Evolutionary conservation across 2,888 invertebrate species (phyloP).

Genomic region (Yponomeuta evonymella): DNA sequence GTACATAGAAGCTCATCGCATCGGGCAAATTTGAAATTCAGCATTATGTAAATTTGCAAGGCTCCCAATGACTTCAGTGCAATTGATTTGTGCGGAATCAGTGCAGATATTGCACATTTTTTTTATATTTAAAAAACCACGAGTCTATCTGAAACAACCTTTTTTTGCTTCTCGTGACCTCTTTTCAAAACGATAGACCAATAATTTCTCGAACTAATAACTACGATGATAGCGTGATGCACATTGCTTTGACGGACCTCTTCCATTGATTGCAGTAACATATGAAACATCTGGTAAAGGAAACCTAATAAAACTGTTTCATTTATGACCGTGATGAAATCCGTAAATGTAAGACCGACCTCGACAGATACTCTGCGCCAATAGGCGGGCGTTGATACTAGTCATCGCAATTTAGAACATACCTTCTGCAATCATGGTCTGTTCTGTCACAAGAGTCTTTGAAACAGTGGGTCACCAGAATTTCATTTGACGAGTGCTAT

Average conservation of each 20-base stretch:
- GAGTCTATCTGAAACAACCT: too few species aligned
- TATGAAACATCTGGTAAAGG: conserved; percentile 4
- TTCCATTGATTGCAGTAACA: not conserved
- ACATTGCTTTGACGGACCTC: not conserved
- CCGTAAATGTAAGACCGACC: conserved; percentile 38
- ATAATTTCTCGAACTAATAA: too few species aligned
- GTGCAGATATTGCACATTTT: too few species aligned
- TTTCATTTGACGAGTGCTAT: not conserved
- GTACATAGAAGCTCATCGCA: too few species aligned
- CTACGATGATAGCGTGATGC: too few species aligned
- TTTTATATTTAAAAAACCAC: too few species aligned
- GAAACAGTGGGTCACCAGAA: not conserved
- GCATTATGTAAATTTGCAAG: too few species aligned
- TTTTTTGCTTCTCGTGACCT: too few species aligned
- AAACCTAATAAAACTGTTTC: conserved; percentile 22
- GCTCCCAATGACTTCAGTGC: too few species aligned
- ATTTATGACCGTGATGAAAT: conserved; percentile 60
- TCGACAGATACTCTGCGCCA: conserved; percentile 58
- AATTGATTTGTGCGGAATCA: too few species aligned
- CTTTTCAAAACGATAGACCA: too few species aligned
- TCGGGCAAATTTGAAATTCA: too few species aligned
- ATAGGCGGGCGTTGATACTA: conserved; percentile 50
- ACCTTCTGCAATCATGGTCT: not conserved
- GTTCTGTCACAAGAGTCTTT: not conserved
- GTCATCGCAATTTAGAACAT: conserved; percentile 59